Conservation (phyloP, 2,797 vertebrate genomes). For the Catamblyrhynchus diadema region DNA sequence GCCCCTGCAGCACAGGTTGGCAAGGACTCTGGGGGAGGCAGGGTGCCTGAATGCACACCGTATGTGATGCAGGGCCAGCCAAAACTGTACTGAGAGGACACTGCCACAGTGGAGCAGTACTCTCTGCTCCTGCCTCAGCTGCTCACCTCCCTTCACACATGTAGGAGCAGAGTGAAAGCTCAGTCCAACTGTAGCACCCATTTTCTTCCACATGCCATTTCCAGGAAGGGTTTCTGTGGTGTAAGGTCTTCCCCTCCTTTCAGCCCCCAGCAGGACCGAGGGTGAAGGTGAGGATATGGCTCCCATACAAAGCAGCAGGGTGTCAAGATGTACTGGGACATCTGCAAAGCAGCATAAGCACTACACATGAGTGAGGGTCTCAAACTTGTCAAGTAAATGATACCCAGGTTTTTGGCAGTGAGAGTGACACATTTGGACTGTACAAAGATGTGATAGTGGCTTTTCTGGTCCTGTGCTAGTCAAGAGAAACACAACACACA, state of each 20-base stretch:
- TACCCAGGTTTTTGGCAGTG: slow-evolving; percentile 10
- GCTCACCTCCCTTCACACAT: neutral
- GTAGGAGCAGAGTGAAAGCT: neutral
- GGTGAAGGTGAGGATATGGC: neutral
- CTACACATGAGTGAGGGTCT: neutral
- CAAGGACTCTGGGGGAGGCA: neutral
- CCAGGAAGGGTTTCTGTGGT: neutral
- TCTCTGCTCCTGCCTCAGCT: neutral
- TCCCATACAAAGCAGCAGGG: neutral
- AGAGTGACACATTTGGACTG: slow-evolving; percentile 22
- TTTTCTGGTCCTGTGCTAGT: slow-evolving; percentile 22
- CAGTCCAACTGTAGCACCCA: neutral
- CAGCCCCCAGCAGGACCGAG: neutral
- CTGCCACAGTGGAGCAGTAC: neutral
- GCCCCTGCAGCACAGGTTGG: neutral
- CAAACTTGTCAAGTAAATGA: slow-evolving; percentile 10
- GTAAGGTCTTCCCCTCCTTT: neutral
- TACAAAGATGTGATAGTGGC: neutral
- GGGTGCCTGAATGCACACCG: neutral
- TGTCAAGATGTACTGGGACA: neutral
- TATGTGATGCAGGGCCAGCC: neutral
- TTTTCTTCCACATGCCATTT: neutral
- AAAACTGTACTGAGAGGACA: fast-evolving
- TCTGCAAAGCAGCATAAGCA: neutral
- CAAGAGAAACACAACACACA: neutral